phyloP scores from a whole-genome alignment of 2,888 invertebrate genomes.

The Sialis fuliginosa region DNA sequence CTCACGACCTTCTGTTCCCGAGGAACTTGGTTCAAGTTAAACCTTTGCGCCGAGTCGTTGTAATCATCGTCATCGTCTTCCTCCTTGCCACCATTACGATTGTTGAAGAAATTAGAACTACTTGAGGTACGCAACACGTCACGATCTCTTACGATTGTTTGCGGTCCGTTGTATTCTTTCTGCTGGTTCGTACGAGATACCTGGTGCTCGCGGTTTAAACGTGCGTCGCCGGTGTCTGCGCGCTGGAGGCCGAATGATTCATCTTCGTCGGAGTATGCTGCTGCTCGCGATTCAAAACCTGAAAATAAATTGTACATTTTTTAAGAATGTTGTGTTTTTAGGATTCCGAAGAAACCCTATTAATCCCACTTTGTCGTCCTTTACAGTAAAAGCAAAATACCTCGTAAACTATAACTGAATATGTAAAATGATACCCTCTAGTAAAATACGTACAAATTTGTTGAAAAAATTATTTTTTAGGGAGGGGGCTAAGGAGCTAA shows the following conservation, averaged over 20 bases:
- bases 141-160: slow-evolving; percentile 13
- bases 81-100: slow-evolving; percentile 39
- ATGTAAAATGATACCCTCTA: too few relatives aligned
- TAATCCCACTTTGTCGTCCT: too few relatives aligned
- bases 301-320: slow-evolving; percentile 10
- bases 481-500: too few relatives aligned
- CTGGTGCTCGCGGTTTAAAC: slow-evolving; percentile 24
- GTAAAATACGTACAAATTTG: too few relatives aligned
- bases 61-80: slow-evolving; percentile 29
- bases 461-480: too few relatives aligned
- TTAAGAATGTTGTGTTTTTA: too few relatives aligned
- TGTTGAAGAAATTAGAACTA: slow-evolving; percentile 59
- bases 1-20: slow-evolving; percentile 25
- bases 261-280: slow-evolving; percentile 39
- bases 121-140: slow-evolving; percentile 52
- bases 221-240: slow-evolving; percentile 43
- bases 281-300: slow-evolving; percentile 50
- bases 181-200: slow-evolving; percentile 23
- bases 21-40: slow-evolving; percentile 23
- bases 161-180: slow-evolving; percentile 16
- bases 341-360: too few relatives aligned
- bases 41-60: slow-evolving; percentile 27
- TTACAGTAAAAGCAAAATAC: too few relatives aligned
- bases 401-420: too few relatives aligned
- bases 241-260: slow-evolving; percentile 56